Base-by-base conservation (phyloP, 2,888 invertebrate genomes). In the Fissipunctia ypsillon region DNA sequence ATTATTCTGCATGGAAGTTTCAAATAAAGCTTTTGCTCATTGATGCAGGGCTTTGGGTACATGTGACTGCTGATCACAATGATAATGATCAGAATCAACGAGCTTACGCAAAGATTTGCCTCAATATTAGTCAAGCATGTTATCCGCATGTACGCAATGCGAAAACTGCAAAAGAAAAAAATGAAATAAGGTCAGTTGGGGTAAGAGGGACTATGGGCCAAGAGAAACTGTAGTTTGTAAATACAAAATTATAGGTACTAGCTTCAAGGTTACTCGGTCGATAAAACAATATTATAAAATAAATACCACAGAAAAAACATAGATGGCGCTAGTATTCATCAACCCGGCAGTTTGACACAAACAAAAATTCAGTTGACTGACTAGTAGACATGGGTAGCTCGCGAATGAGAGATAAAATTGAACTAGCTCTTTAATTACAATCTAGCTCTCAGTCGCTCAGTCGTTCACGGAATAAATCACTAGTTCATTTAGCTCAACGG, bases 1-100 rank as follows among this genome's bases (percentile, higher is more conserved):
- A 35, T 57, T 57, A 57, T 35, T 22, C 35, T 10, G 35, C 57
- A 57, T 35, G 57, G 35, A 57, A 57, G 5, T 57, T 57, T 57
- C 57, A 57, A 57, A 57, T 57, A 22, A 57, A 35, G 57, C 35
- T 67, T 38, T 67, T 35, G 52, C 25, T 57, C 57, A 57, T 57
- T 57, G 57, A 57, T 22, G 35, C 31, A 57, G 57, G 22, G 35
- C 57, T 57, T 57, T 57, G 54, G 57, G 22, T 35, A 22, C 35
- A 31, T 28, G 56, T 56, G 56, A 54, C 28, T 54, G 28, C 16
- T 41, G 41, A 41, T 41, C 41, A 41, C 41, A 41, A 41, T 41
- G 41, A 41, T 41, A 14, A 41, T 41, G 41, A 41, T 41, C 41
- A 41, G 3, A 41, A 41, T 41, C 41, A 35, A 35, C 35, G 35